phyloP scores from a whole-genome alignment of 2,113 vertebrate genomes.

The Falcunculus frontatus region DNA sequence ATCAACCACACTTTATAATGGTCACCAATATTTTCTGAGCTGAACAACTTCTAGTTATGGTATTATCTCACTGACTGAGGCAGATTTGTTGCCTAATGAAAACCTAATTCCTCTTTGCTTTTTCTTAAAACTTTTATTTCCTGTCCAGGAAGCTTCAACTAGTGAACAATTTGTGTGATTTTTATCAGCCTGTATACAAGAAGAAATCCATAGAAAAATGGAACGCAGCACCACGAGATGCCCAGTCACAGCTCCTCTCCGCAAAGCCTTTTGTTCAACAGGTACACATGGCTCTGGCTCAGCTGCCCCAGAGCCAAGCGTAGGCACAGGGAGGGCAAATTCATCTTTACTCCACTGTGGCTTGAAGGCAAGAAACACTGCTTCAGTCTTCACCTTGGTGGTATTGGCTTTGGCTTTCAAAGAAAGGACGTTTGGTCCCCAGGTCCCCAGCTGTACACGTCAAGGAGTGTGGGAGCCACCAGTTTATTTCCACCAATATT shows the following conservation, averaged over 20 bases:
- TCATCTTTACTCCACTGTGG: background rate
- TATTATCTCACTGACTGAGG: background rate
- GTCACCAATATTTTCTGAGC: background rate
- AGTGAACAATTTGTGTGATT: background rate
- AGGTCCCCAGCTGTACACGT: accelerated
- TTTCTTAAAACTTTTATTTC: background rate
- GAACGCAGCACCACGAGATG: background rate
- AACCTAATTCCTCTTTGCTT: background rate
- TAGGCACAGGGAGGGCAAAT: background rate
- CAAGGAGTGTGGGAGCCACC: background rate
- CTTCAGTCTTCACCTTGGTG: background rate
- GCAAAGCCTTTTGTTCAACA: background rate
- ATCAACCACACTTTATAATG: background rate
- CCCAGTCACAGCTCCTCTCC: background rate
- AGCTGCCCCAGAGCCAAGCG: background rate
- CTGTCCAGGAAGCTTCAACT: background rate
- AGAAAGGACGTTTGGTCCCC: background rate
- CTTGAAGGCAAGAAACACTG: background rate
- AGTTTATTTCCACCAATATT: background rate
- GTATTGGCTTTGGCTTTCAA: background rate
- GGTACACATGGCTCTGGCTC: accelerated
- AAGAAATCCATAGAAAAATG: background rate
- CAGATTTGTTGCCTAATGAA: background rate
- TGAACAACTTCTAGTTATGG: background rate
- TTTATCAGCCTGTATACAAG: background rate